A percentile compares a stretch with the other conserved stretches of the same genome.
phyloP scores from a whole-genome alignment of 2,888 invertebrate species.

The Drosophila prolongata region DNA sequence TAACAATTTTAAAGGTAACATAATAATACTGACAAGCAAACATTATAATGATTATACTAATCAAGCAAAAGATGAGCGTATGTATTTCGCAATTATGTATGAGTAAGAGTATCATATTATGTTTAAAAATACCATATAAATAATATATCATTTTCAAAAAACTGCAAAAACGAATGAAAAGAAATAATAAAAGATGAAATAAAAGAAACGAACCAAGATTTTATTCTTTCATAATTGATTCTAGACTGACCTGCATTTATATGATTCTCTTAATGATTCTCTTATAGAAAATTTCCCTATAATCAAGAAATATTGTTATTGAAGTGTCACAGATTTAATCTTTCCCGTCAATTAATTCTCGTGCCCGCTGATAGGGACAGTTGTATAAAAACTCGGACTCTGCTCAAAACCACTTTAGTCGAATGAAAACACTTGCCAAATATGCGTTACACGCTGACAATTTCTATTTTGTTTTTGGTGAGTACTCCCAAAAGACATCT shows the following conservation, averaged over 20 bases:
- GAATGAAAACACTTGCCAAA: neutral
- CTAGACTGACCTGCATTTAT: too few relatives aligned
- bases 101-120: constrained; percentile 53
- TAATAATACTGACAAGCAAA: constrained; percentile 30
- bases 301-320: too few relatives aligned
- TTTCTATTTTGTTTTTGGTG: constrained; percentile 14
- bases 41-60: constrained; percentile 45
- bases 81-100: constrained; percentile 65
- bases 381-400: constrained; percentile 7
- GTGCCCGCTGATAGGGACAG: too few relatives aligned
- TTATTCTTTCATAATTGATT: neutral
- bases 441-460: constrained; percentile 6
- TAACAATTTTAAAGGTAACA: constrained; percentile 59
- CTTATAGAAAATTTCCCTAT: too few relatives aligned
- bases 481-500: neutral
- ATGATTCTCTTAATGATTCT: too few relatives aligned
- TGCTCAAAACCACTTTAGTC: neutral
- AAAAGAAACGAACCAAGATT: constrained; percentile 33
- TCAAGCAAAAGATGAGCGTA: constrained; percentile 50
- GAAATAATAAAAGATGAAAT: constrained; percentile 61
- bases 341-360: too few relatives aligned
- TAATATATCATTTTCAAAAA: constrained; percentile 60
- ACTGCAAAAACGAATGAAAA: constrained; percentile 51
- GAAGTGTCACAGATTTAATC: too few relatives aligned
- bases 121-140: constrained; percentile 58